phyloP scores from a whole-genome alignment of 2,888 invertebrate genomes.

The Alentia gelatinosa region DNA sequence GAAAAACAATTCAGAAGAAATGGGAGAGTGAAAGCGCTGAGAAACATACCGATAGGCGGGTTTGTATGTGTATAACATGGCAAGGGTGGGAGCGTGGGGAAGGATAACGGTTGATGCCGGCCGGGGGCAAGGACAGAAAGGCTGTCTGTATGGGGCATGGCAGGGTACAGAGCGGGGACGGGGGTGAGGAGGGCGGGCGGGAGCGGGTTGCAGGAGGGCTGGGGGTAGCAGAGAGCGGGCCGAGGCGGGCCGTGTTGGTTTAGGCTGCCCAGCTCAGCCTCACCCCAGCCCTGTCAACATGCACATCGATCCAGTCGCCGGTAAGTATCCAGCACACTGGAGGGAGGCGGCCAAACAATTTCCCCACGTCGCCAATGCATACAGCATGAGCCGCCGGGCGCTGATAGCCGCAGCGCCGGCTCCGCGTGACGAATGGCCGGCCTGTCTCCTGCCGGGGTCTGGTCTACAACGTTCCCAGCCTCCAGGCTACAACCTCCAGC shows the following conservation, averaged over 20 bases:
- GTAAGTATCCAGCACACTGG: not conserved
- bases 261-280: not conserved
- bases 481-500: no score
- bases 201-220: not conserved
- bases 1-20: no score
- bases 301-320: not conserved
- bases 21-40: no score
- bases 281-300: not conserved
- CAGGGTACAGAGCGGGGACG: not conserved
- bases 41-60: no score
- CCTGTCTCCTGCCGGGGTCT: not conserved
- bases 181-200: not conserved
- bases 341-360: slow-evolving; percentile 12
- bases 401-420: not conserved
- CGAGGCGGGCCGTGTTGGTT: not conserved
- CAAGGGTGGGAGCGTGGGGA: no score
- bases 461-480: no score
- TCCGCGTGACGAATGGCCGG: not conserved
- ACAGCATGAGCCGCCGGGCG: not conserved
- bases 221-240: not conserved
- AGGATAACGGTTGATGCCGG: no score
- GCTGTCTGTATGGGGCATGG: no score
- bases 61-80: no score
- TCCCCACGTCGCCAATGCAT: not conserved
- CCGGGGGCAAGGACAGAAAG: no score